These are phyloP conservation scores for Cactoblastis cactorum DNA, from an alignment of 2,888 invertebrate genomes.

Conservation along the genomic window DNA sequence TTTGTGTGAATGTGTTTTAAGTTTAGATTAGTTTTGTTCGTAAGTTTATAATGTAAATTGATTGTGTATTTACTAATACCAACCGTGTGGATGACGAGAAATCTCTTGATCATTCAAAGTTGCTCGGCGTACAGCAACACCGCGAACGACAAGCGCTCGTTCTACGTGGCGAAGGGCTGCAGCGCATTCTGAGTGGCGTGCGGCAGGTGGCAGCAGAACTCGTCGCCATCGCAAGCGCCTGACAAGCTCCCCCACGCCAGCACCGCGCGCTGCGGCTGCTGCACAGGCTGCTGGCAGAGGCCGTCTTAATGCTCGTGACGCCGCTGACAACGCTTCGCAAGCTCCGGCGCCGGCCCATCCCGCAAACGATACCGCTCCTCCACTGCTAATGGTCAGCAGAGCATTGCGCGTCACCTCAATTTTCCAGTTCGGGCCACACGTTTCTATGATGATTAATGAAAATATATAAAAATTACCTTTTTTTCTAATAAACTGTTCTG, in stretches of 20 bases:
- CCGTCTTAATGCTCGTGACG: conserved; percentile 31
- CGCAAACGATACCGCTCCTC: conserved; percentile 31
- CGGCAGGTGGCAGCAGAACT: conserved; percentile 34
- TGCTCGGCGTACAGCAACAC: conserved; percentile 32
- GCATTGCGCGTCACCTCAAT: conserved; percentile 37
- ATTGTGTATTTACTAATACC: conserved; percentile 9
- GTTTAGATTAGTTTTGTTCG: no score
- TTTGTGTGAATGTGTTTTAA: no score
- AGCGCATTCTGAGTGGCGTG: conserved; percentile 32
- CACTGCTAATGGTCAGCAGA: conserved; percentile 37
- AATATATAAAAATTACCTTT: no score
- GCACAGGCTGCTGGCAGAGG: conserved; percentile 31
- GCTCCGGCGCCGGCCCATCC: conserved; percentile 38
- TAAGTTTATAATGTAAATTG: no score
- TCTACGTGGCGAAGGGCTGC: conserved; percentile 32
- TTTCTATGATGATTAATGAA: conserved; percentile 32
- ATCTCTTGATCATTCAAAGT: conserved; percentile 20
- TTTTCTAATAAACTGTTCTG: no score
- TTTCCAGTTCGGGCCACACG: conserved; percentile 46
- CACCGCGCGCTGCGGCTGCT: conserved; percentile 31
- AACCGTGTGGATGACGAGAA: conserved; percentile 38
- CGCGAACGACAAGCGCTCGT: conserved; percentile 35
- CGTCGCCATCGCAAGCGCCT: conserved; percentile 43
- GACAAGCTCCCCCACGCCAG: conserved; percentile 36
- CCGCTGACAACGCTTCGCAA: conserved; percentile 38